Percentiles rank a stretch among this genome's conserved stretches.
These are phyloP conservation scores for Pollenia labialis DNA, from an alignment of 2,888 invertebrate species.

Conservation along the genomic window DNA sequence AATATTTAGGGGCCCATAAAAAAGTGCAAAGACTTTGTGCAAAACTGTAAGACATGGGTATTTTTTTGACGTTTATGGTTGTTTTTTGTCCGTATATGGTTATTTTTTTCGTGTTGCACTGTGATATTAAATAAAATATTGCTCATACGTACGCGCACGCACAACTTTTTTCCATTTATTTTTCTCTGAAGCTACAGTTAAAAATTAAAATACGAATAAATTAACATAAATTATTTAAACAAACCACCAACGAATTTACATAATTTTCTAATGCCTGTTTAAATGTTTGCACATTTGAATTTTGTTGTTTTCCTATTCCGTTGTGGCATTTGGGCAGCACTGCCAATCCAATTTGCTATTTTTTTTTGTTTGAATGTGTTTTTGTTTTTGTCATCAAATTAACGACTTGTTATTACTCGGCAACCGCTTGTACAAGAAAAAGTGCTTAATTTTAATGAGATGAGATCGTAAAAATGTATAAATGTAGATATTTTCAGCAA, in stretches of 20 bases:
- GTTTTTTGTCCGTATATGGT: too few species aligned
- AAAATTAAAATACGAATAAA: too few species aligned
- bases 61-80: too few species aligned
- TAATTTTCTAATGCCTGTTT: not conserved
- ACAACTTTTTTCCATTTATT: not conserved
- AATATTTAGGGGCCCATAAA: too few species aligned
- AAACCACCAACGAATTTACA: too few species aligned
- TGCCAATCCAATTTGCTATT: not conserved
- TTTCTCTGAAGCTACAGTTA: too few species aligned
- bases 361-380: not conserved
- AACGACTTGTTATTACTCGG: conserved; percentile 17
- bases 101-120: too few species aligned
- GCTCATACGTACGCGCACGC: conserved; percentile 32
- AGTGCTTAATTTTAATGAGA: not conserved
- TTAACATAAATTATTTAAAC: too few species aligned
- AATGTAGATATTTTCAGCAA: not conserved
- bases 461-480: conserved; percentile 27
- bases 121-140: conserved; percentile 22
- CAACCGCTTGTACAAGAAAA: not conserved
- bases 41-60: too few species aligned
- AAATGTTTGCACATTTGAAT: not conserved
- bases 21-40: too few species aligned
- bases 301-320: not conserved
- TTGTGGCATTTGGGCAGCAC: not conserved
- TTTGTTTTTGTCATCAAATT: conserved; percentile 9